Evolutionary conservation across 92 coral and sea anemone species (phyloP), one percentile per base, ranked within the genome.

Genomic region (Siderastrea siderea): DNA sequence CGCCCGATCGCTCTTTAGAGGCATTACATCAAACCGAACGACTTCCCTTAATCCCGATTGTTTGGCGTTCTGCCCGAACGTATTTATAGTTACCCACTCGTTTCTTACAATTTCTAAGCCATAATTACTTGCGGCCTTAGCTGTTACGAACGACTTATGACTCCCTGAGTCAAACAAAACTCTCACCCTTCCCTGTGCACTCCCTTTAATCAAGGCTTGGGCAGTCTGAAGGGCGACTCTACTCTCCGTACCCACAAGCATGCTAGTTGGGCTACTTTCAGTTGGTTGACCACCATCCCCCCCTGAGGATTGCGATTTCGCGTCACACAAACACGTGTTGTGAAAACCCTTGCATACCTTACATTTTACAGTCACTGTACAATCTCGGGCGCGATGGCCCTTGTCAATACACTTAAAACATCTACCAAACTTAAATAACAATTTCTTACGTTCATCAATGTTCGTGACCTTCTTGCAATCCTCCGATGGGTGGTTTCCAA

Each of bases 221-320:
- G 92, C 94, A 45, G 94, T 91, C 53, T 91, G 94, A 71, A 91
- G 81, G 52, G 92, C 94, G 14, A 88, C 81, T 67, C 87, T 83
- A 64, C 87, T 79, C 53, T 71, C 87, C 54, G 82, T 83, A 82
- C 85, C 85, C 12, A 80, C 74, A 50, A 66, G 85, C 85, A 80
- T 45, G 26, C 73, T 66, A 80, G 47, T 80, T 50, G 85, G 85
- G 45, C 47, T 68, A 50, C 45, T 65, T 38, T 5, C 55, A 14
- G 19, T 16, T 45, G 85, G 73, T 49, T 65, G 85, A 66, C 60
- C 3, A 8, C 64, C 46, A 64, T 44, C 74, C 55, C 62, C 84
- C 74, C 75, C 85, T 8, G 63, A 38, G 65, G 75, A 9, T 19
- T 49, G 85, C 44, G 75, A 67, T 54, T 53, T 81, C 26, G 78